A percentile compares a stretch with the other conserved stretches of the same genome.
Conservation (phyloP, 2,113 vertebrate species). For the Dromiciops gliroides region DNA sequence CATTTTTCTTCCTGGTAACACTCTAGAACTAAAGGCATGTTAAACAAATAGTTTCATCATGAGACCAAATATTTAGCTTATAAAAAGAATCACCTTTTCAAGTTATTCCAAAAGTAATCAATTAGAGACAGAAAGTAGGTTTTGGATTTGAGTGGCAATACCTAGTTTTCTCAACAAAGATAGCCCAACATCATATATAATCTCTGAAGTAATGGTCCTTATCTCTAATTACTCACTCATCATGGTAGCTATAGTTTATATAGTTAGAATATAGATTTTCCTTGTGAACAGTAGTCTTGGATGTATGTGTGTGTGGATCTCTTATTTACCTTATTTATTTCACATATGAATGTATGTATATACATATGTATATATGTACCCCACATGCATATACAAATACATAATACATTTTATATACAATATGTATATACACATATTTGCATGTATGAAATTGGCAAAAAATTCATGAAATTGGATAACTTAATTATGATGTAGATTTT, state of each 20-base stretch:
- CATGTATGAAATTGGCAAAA: not conserved
- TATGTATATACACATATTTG: not conserved
- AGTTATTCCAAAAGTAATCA: constrained; percentile 59
- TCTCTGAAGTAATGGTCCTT: constrained; percentile 38
- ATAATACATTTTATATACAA: too few relatives aligned
- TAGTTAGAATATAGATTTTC: constrained; percentile 1
- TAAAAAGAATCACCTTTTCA: constrained; percentile 73
- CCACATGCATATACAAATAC: not conserved
- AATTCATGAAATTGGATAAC: not conserved
- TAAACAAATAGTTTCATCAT: constrained; percentile 37
- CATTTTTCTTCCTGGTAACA: constrained; percentile 25
- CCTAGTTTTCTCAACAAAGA: constrained; percentile 64
- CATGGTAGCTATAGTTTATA: constrained; percentile 58
- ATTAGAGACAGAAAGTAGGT: constrained; percentile 58
- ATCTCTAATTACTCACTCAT: constrained; percentile 59
- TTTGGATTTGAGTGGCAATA: constrained; percentile 69
- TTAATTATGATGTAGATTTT: not conserved
- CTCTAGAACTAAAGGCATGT: not conserved
- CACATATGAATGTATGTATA: too few relatives aligned
- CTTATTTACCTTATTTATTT: too few relatives aligned
- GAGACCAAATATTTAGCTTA: constrained; percentile 37
- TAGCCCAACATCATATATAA: constrained; percentile 61
- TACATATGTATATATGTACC: not conserved
- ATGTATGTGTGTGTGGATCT: not conserved
- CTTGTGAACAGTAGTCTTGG: not conserved